Conservation (phyloP, 1,140 invertebrate genomes). For the Sinonovacula constricta region DNA sequence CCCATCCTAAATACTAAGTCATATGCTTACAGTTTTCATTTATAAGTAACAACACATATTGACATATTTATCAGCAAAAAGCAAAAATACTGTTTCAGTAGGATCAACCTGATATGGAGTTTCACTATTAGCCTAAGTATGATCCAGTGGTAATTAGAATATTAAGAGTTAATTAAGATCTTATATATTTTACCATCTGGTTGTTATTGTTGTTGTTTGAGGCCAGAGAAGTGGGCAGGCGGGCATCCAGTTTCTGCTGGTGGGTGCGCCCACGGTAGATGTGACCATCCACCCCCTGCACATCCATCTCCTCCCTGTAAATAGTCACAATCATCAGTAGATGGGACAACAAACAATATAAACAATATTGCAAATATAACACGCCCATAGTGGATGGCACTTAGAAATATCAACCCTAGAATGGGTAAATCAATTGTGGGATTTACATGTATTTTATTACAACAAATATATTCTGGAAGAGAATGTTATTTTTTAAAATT, state of each 20-base stretch:
- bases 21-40: neutral
- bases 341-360: too few relatives aligned
- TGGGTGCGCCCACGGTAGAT: conserved; percentile 76
- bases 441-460: too few relatives aligned
- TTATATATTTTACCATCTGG: conserved; percentile 2
- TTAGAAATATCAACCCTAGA: too few relatives aligned
- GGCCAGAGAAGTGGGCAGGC: conserved; percentile 45
- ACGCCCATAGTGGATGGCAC: too few relatives aligned
- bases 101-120: neutral
- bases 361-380: too few relatives aligned
- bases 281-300: conserved; percentile 77
- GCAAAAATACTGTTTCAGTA: neutral
- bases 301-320: conserved; percentile 73
- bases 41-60: neutral
- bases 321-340: too few relatives aligned
- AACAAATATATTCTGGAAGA: too few relatives aligned
- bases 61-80: neutral
- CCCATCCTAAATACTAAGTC: too few relatives aligned
- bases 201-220: conserved; percentile 43
- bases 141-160: neutral
- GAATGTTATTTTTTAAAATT: too few relatives aligned
- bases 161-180: neutral
- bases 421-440: too few relatives aligned
- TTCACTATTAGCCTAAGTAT: neutral
- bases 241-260: conserved; percentile 54